Evolutionary conservation across 1,140 invertebrate species (phyloP).

Genomic region (Mylabris phalerata): DNA sequence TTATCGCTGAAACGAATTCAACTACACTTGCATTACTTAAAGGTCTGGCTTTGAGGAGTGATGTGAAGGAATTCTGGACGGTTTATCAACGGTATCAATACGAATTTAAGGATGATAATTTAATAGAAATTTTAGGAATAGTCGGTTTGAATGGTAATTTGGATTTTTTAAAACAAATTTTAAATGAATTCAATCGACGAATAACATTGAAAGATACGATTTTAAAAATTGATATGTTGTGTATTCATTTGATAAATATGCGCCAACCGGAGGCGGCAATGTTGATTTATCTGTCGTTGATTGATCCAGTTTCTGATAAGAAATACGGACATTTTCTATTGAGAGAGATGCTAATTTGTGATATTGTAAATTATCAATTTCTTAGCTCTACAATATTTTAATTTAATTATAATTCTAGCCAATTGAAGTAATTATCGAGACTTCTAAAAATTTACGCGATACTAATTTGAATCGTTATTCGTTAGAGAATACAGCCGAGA

Average conservation of each 20-base stretch:
- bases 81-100: slow-evolving; percentile 10
- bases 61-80: slow-evolving; percentile 24
- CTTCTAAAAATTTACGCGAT: slow-evolving; percentile 22
- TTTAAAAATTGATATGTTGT: slow-evolving; percentile 27
- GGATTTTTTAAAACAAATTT: neutral
- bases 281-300: slow-evolving; percentile 23
- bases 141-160: slow-evolving; percentile 22
- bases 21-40: slow-evolving; percentile 25
- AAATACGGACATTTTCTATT: slow-evolving; percentile 22
- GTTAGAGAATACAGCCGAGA: slow-evolving; percentile 27
- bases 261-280: slow-evolving; percentile 24
- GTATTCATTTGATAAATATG: slow-evolving; percentile 30
- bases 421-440: slow-evolving; percentile 23
- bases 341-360: slow-evolving; percentile 29
- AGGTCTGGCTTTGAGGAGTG: slow-evolving; percentile 21
- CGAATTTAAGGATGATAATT: slow-evolving; percentile 16
- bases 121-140: slow-evolving; percentile 21
- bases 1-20: slow-evolving; percentile 28
- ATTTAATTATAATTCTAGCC: slow-evolving; percentile 20
- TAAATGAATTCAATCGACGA: slow-evolving; percentile 1
- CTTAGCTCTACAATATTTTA: neutral
- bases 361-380: slow-evolving; percentile 18
- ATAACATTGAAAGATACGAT: slow-evolving; percentile 6
- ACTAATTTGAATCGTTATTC: slow-evolving; percentile 22
- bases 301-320: slow-evolving; percentile 10